phyloP scores from a whole-genome alignment of 2,888 invertebrate species.

The Lordiphosa andalusiaca region DNA sequence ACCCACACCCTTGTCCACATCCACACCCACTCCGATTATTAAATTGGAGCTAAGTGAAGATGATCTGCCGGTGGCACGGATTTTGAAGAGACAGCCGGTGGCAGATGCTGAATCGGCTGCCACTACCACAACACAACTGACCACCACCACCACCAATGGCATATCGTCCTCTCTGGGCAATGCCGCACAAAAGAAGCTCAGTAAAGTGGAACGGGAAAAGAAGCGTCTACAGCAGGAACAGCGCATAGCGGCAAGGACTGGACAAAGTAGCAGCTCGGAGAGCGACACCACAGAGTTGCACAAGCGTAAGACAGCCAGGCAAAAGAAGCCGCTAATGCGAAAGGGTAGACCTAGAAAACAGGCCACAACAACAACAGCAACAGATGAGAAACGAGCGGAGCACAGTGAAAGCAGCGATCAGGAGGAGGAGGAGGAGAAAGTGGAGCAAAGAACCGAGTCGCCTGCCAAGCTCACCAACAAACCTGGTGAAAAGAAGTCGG shows the following conservation, averaged over 20 bases:
- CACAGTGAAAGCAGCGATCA: constrained; percentile 10
- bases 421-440: constrained; percentile 28
- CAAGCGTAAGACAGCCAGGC: constrained; percentile 68
- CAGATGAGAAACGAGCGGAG: constrained; percentile 32
- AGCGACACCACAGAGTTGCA: constrained; percentile 80
- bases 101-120: constrained; percentile 51
- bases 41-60: constrained; percentile 59
- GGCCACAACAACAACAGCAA: not conserved
- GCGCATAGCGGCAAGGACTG: constrained; percentile 74
- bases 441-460: not conserved
- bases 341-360: constrained; percentile 48
- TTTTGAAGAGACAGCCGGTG: constrained; percentile 46
- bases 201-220: constrained; percentile 78
- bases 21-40: constrained; percentile 18
- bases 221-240: constrained; percentile 76
- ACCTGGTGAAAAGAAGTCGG: constrained; percentile 1
- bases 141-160: constrained; percentile 57
- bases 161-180: constrained; percentile 19
- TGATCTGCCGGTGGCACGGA: constrained; percentile 56
- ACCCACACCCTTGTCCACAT: not conserved
- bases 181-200: constrained; percentile 66
- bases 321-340: constrained; percentile 69
- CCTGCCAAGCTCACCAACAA: not conserved
- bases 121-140: constrained; percentile 46
- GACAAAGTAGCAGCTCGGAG: constrained; percentile 81